Evolutionary conservation across 2,888 invertebrate species (phyloP).

Genomic region (Synanthedon vespiformis): DNA sequence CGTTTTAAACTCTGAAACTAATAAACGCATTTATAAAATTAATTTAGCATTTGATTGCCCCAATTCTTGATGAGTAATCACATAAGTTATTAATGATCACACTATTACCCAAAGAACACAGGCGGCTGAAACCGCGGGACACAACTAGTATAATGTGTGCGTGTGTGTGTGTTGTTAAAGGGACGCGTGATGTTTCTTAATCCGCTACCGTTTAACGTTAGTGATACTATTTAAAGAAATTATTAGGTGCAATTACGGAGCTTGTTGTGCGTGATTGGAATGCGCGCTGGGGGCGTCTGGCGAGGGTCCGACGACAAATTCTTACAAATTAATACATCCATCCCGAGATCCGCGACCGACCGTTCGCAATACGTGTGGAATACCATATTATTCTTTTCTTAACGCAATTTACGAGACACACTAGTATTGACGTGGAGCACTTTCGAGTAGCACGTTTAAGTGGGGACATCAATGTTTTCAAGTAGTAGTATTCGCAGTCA

Average conservation of each 20-base stretch:
- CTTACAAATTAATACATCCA: constrained; percentile 71
- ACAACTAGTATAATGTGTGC: too few species aligned
- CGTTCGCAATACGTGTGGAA: constrained; percentile 53
- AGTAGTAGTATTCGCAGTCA: too few species aligned
- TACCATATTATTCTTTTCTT: constrained; percentile 48
- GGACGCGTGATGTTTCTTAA: not conserved
- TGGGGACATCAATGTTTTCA: too few species aligned
- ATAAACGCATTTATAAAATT: too few species aligned
- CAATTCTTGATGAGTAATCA: too few species aligned
- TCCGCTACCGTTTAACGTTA: not conserved
- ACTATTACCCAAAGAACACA: too few species aligned
- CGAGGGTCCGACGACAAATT: constrained; percentile 66
- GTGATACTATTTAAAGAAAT: constrained; percentile 63
- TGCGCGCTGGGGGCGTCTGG: constrained; percentile 30
- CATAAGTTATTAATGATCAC: too few species aligned
- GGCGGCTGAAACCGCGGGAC: too few species aligned
- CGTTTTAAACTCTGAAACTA: too few species aligned
- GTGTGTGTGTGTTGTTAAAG: too few species aligned
- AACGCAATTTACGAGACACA: constrained; percentile 30
- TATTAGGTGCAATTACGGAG: constrained; percentile 68
- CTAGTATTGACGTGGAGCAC: constrained; percentile 35
- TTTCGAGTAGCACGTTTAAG: constrained; percentile 8
- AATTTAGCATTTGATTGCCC: too few species aligned
- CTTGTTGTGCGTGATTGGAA: constrained; percentile 70
- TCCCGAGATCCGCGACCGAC: constrained; percentile 39